Conservation (phyloP, 2,113 vertebrate genomes). For the Pardalotus punctatus region DNA sequence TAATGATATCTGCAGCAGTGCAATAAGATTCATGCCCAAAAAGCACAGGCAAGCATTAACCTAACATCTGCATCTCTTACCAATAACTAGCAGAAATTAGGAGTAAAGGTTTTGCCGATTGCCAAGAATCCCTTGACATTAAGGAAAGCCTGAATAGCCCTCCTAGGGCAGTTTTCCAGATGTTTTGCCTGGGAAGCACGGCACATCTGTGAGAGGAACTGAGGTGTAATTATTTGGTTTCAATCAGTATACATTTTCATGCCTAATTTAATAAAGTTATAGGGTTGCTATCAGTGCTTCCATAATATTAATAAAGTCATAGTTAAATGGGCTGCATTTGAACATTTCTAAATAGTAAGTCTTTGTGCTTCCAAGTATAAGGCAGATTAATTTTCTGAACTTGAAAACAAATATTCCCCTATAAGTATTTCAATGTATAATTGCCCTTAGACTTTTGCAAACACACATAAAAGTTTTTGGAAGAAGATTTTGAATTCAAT, state of each 20-base stretch:
- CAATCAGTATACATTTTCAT: conserved; percentile 13
- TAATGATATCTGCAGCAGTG: background rate
- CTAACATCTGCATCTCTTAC: background rate
- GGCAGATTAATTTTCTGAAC: background rate
- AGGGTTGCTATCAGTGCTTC: background rate
- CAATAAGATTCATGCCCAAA: background rate
- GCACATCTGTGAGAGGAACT: background rate
- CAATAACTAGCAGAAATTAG: background rate
- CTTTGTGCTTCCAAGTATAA: background rate
- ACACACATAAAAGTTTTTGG: background rate
- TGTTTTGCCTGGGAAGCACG: background rate
- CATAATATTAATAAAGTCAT: background rate
- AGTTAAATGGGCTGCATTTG: background rate
- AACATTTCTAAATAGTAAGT: background rate
- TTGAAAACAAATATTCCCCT: background rate
- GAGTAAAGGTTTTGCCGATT: background rate
- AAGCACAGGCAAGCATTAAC: background rate
- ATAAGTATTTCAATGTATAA: background rate
- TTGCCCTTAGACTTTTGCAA: background rate
- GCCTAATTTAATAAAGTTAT: background rate
- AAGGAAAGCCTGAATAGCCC: background rate
- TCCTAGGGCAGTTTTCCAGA: background rate
- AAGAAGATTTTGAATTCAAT: background rate
- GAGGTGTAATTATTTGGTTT: background rate
- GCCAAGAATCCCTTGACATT: background rate